Conservation (phyloP, 2,888 invertebrate genomes). For the Parasteatoda lunata region DNA sequence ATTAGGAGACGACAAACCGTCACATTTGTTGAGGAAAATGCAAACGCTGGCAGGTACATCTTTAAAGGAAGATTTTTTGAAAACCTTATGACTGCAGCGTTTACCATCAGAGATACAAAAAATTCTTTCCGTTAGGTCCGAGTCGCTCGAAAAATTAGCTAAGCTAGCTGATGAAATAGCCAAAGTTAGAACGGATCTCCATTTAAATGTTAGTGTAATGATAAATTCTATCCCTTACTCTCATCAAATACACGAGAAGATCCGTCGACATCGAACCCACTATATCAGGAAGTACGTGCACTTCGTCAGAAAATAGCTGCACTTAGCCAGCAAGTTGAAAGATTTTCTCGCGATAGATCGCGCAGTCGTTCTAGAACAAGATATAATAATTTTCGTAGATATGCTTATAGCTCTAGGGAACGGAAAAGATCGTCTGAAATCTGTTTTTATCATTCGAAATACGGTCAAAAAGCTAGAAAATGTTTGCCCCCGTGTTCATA, state of each 20-base stretch:
- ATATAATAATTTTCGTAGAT: background rate
- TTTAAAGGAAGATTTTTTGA: background rate
- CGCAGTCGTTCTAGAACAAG: background rate
- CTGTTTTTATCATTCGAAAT: background rate
- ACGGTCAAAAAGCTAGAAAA: background rate
- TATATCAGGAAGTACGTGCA: background rate
- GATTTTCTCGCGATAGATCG: background rate
- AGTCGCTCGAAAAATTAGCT: background rate
- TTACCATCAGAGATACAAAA: background rate
- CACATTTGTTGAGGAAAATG: too few species aligned
- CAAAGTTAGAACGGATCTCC: background rate
- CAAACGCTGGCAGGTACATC: too few species aligned
- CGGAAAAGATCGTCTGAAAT: background rate
- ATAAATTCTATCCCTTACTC: background rate
- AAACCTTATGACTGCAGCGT: background rate
- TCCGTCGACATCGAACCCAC: background rate
- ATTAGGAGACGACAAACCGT: too few species aligned
- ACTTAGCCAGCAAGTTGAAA: background rate
- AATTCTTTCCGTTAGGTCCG: background rate
- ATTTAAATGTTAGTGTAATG: background rate
- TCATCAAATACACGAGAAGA: background rate
- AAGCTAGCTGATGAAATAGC: background rate
- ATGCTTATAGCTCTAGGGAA: background rate
- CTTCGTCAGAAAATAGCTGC: background rate
- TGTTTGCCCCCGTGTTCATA: background rate